Evolutionary conservation across 2,113 vertebrate genomes (phyloP).

Genomic region (Syrmaticus mikado): DNA sequence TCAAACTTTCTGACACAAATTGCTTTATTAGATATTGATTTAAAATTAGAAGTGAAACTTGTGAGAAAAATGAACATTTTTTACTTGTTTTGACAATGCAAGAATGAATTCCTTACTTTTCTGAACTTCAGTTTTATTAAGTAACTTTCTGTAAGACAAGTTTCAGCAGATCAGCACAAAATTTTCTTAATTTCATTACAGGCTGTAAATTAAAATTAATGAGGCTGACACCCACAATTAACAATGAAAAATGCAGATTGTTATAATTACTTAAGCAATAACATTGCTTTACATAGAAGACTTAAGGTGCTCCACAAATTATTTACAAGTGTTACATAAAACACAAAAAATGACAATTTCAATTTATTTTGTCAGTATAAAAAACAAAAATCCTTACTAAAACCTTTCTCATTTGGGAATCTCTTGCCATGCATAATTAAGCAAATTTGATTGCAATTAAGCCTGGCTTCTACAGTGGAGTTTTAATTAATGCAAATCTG

Average conservation of each 20-base stretch:
- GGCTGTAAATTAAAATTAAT: constrained; percentile 99
- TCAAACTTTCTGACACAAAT: constrained; percentile 60
- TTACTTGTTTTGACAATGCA: constrained; percentile 57
- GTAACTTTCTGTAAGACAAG: constrained; percentile 86
- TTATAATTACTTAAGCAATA: constrained; percentile 99
- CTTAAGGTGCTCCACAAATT: constrained; percentile 95
- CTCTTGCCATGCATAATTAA: constrained; percentile 99
- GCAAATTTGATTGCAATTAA: constrained; percentile 99
- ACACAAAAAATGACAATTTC: constrained; percentile 99
- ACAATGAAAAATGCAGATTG: constrained; percentile 99
- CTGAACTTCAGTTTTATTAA: constrained; percentile 82
- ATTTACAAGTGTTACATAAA: constrained; percentile 96
- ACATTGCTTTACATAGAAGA: constrained; percentile 96
- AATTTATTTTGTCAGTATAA: constrained; percentile 99
- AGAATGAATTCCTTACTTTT: constrained; percentile 73
- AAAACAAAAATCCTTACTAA: constrained; percentile 94
- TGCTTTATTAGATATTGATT: constrained; percentile 31
- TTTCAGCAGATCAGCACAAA: constrained; percentile 99
- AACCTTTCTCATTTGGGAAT: constrained; percentile 99
- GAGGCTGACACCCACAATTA: constrained; percentile 99
- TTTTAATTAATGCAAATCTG: constrained; percentile 99
- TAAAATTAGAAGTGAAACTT: constrained; percentile 59
- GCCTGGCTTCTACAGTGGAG: constrained; percentile 99
- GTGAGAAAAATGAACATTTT: constrained; percentile 26
- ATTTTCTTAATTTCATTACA: constrained; percentile 99